Percentiles rank a stretch among this genome's conserved stretches.
Conservation (phyloP, 2,797 vertebrate genomes). For the Platalea minor region DNA sequence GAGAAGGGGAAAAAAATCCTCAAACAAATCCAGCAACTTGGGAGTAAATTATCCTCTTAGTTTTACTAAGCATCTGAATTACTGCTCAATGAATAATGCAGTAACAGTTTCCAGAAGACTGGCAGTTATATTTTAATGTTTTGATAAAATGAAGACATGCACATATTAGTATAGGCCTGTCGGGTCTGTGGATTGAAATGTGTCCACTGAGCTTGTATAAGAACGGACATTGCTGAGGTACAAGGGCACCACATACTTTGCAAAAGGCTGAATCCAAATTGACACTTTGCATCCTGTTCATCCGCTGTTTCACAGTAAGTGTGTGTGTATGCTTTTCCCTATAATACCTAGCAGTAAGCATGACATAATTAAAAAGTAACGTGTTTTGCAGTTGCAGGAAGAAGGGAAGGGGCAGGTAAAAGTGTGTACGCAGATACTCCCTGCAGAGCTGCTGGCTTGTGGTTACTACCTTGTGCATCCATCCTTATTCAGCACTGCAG, state of each 20-base stretch:
- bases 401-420: not conserved
- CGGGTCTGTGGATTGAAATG: not conserved
- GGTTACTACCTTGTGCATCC: not conserved
- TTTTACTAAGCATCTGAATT: slow-evolving; percentile 5
- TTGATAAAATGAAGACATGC: not conserved
- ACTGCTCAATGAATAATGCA: not conserved
- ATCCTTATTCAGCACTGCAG: not conserved
- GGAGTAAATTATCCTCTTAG: not conserved
- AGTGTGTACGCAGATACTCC: not conserved
- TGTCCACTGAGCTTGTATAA: not conserved
- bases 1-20: rapidly evolving
- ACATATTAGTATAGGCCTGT: not conserved
- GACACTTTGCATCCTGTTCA: rapidly evolving
- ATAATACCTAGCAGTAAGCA: not conserved
- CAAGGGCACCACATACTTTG: not conserved
- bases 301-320: not conserved
- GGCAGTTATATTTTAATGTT: not conserved
- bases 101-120: not conserved
- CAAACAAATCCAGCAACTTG: not conserved
- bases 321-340: not conserved
- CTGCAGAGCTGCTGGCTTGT: not conserved
- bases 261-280: not conserved
- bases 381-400: not conserved
- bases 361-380: not conserved
- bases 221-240: not conserved